A percentile compares a stretch with the other conserved stretches of the same genome.
Evolutionary conservation across 2,113 vertebrate genomes (phyloP).

Genomic region (Sinocyclocheilus maitianheensis): DNA sequence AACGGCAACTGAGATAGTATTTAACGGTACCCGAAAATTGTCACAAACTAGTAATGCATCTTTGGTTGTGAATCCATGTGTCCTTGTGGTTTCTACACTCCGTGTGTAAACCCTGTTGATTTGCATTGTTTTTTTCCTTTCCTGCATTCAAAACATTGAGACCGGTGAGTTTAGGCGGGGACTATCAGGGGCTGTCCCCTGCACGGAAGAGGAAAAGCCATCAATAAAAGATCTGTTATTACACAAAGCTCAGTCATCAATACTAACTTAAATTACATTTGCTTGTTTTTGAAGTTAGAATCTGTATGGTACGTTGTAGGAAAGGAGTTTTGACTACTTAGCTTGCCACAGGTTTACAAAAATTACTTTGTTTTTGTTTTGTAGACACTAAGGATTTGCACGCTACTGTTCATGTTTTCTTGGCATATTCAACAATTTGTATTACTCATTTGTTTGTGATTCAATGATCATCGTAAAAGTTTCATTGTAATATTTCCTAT

Average conservation of each 20-base stretch:
- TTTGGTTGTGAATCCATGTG: not conserved
- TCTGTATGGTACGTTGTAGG: not conserved
- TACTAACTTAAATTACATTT: not conserved
- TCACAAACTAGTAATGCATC: not conserved
- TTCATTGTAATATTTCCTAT: not conserved
- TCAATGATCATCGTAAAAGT: not conserved
- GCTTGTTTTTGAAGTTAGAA: not conserved
- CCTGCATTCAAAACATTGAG: constrained; percentile 49
- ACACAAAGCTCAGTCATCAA: not conserved
- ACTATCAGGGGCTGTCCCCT: constrained; percentile 50
- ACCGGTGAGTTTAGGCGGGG: constrained; percentile 27
- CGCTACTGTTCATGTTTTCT: not conserved
- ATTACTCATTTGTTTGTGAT: not conserved
- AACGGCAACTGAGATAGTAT: not conserved
- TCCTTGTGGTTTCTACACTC: constrained; percentile 39
- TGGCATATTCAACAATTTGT: too few species aligned
- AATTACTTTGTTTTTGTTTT: not conserved
- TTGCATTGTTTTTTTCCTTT: constrained; percentile 53
- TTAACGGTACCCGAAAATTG: not conserved
- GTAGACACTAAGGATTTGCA: not conserved
- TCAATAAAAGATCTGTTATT: constrained; percentile 43
- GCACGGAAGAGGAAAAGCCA: constrained; percentile 51
- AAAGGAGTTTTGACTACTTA: not conserved
- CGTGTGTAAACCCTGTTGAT: constrained; percentile 40
- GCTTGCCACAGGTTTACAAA: not conserved